A percentile compares a stretch with the other conserved stretches of the same genome.
phyloP scores from a whole-genome alignment of 2,797 vertebrate species.

The Taenioides sp. region DNA sequence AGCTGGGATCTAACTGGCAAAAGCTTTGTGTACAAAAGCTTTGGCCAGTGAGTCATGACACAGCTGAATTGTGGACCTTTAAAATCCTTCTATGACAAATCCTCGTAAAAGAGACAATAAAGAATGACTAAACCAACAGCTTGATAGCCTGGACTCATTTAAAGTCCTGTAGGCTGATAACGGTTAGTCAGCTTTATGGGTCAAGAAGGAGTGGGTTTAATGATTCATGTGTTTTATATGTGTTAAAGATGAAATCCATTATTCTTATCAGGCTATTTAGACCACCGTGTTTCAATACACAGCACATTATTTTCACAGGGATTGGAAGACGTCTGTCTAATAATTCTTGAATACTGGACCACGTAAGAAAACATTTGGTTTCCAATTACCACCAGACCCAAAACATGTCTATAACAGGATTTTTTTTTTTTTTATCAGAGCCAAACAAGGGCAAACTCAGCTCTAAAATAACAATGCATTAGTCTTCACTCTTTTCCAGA shows the following conservation, averaged over 20 bases:
- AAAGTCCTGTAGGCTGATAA: constrained; percentile 12
- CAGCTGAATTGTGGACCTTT: constrained; percentile 39
- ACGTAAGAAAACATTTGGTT: too few species aligned
- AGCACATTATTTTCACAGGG: neutral
- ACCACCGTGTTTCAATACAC: neutral
- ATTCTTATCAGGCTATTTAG: neutral
- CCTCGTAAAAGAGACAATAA: constrained; percentile 43
- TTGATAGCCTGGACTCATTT: constrained; percentile 28
- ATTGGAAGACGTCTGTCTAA: too few species aligned
- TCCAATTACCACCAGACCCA: too few species aligned
- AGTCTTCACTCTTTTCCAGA: too few species aligned
- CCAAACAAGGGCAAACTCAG: neutral
- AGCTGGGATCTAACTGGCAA: neutral
- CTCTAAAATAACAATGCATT: neutral
- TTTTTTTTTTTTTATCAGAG: too few species aligned
- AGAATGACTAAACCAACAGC: constrained; percentile 41
- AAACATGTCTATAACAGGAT: neutral
- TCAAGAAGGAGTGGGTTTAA: constrained; percentile 5
- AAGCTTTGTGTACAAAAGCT: neutral
- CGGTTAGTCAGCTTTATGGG: constrained; percentile 11
- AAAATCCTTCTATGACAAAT: constrained; percentile 46
- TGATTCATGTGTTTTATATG: neutral
- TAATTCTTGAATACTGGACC: too few species aligned
- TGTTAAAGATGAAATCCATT: neutral
- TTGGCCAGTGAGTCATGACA: neutral